Conservation (phyloP, 2,113 vertebrate species). For the Mobula hypostoma region DNA sequence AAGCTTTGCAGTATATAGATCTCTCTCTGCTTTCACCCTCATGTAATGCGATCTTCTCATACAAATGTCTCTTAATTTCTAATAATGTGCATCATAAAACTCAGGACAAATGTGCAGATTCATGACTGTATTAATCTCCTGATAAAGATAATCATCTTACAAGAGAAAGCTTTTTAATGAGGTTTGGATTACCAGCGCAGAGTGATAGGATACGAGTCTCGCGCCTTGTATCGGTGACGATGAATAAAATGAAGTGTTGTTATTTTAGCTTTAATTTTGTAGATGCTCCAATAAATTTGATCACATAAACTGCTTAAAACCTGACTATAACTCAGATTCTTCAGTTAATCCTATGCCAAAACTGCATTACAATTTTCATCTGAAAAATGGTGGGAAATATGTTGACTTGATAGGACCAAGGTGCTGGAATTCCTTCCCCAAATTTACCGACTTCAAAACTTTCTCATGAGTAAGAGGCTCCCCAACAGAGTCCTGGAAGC, state of each 20-base stretch:
- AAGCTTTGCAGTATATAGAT: background rate
- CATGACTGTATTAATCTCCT: background rate
- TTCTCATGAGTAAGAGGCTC: background rate
- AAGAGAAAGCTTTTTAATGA: background rate
- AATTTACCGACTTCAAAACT: background rate
- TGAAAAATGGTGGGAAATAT: background rate
- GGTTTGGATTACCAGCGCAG: background rate
- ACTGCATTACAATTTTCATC: background rate
- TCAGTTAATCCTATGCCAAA: background rate
- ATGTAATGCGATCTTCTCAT: background rate
- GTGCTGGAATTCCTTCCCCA: background rate
- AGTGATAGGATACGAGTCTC: background rate
- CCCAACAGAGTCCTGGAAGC: background rate
- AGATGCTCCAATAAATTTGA: background rate
- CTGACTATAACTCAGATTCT: background rate
- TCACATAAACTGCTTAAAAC: background rate
- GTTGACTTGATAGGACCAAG: background rate
- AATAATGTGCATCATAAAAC: background rate
- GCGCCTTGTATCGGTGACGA: background rate
- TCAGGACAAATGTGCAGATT: background rate
- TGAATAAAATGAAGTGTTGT: conserved; percentile 21
- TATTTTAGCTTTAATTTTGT: background rate
- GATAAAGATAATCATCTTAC: background rate
- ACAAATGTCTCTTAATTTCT: background rate
- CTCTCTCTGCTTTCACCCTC: background rate